A percentile compares a stretch with the other conserved stretches of the same genome.
These are phyloP conservation scores for Euura saliciscinereae DNA, from an alignment of 1,140 invertebrate species.

Conservation along the genomic window DNA sequence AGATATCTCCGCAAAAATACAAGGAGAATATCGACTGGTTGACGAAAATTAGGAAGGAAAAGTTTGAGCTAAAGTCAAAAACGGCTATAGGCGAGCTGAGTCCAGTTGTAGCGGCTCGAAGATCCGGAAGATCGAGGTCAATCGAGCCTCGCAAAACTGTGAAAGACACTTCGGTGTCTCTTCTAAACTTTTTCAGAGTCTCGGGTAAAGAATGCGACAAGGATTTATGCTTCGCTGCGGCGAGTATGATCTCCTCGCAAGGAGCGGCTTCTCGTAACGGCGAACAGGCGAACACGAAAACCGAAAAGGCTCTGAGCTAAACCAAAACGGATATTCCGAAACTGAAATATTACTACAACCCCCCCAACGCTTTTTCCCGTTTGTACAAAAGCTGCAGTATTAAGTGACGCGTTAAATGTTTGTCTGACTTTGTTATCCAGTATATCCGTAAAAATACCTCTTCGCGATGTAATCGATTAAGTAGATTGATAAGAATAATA, in stretches of 20 bases:
- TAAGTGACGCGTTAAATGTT: not conserved
- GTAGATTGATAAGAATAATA: not conserved
- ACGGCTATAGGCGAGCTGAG: slow-evolving; percentile 34
- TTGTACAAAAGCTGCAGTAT: not conserved
- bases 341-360: not conserved
- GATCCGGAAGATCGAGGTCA: slow-evolving; percentile 43
- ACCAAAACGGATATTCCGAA: not conserved
- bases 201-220: slow-evolving; percentile 34
- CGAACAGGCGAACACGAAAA: not conserved
- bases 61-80: slow-evolving; percentile 32
- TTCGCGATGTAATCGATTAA: not conserved
- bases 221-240: slow-evolving; percentile 19
- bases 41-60: slow-evolving; percentile 70
- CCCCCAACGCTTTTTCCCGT: not conserved
- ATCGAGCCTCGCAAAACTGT: slow-evolving; percentile 39
- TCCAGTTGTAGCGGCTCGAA: slow-evolving; percentile 34
- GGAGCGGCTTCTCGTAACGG: not conserved
- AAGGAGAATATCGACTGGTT: slow-evolving; percentile 75
- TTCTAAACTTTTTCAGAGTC: slow-evolving; percentile 45
- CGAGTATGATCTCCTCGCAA: slow-evolving; percentile 20
- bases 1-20: slow-evolving; percentile 73
- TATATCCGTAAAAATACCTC: no score
- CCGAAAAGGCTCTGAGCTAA: not conserved
- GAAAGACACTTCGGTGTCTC: slow-evolving; percentile 36
- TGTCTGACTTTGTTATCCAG: no score